Base-by-base conservation (phyloP, 2,888 invertebrate species). In the Horisme vitalbata region DNA sequence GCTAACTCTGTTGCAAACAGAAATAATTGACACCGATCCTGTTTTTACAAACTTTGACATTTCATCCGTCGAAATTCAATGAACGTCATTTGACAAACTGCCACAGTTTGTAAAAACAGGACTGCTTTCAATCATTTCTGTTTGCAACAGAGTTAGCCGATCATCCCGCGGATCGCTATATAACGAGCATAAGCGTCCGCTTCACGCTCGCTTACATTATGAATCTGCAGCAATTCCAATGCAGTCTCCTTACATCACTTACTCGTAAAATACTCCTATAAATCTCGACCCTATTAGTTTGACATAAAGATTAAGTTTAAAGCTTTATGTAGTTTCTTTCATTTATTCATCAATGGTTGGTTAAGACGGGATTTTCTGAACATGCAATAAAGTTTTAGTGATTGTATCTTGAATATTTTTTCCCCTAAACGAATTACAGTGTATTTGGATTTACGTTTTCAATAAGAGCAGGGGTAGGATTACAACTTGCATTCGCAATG, bases 271-370 rank as follows among this genome's bases (percentile, higher is more conserved):
- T 14, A 8, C n/a, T 28, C 14, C 4, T 28, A n/a, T 13, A 31
- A 31, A 31, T 15, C 31, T 9, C 10, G 9, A 31, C 18, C 31
- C 7, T 13, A 13, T 7, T 5, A 28, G 14, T 28, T n/a, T 2
- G 13, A 14, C 1, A 14, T 28, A 14, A 28, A 28, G 12, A 28
- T 15, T 9, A 31, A 31, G 10, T 6, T 13, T 14, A 14, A 14
- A 14, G 14, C 8, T 31, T 9, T 10, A 31, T 15, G 31, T 8
- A 18, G 10, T 6, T 15, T 9, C 31, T 31, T 31, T 31, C 18
- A 31, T 31, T 18, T 6, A 31, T 31, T 14, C n/a, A 28, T 31
- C 15, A 15, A 31, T 31, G 18, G 18, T n/a, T n/a, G n/a, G 18
- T 3, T 30, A 30, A 13, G 30, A 30, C 0, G 31, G 18, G 6